phyloP scores from a whole-genome alignment of 1,140 invertebrate genomes.

The Calosoma granatense region DNA sequence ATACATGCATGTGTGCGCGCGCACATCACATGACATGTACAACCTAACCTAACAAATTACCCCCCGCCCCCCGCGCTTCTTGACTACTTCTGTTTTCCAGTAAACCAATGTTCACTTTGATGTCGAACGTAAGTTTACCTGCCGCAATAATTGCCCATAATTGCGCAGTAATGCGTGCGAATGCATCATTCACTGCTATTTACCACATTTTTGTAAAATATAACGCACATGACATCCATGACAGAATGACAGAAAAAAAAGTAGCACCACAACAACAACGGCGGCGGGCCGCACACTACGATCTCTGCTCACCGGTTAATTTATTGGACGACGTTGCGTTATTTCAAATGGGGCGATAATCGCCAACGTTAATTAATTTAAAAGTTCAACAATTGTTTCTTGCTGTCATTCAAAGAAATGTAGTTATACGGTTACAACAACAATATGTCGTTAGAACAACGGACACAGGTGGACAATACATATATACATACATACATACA shows the following conservation, averaged over 20 bases:
- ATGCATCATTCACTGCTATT: conserved; percentile 16
- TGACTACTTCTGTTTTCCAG: too few species aligned
- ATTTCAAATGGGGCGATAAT: neutral
- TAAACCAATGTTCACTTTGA: neutral
- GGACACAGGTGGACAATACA: too few species aligned
- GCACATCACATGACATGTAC: too few species aligned
- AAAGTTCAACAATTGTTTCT: neutral
- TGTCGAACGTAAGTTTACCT: conserved; percentile 5
- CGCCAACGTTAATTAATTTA: neutral
- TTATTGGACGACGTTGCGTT: neutral
- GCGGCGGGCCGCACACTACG: neutral
- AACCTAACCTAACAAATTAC: too few species aligned
- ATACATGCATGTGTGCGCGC: too few species aligned
- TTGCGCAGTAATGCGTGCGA: conserved; percentile 13
- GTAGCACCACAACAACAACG: neutral
- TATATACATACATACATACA: too few species aligned
- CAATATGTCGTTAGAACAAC: too few species aligned
- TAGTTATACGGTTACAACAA: too few species aligned
- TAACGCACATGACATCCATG: conserved; percentile 14
- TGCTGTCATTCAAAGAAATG: too few species aligned
- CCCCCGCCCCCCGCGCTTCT: too few species aligned
- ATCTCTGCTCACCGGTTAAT: too few species aligned
- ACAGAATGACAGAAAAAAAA: neutral
- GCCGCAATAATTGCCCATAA: conserved; percentile 18
- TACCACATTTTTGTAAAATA: conserved; percentile 24